Base-by-base conservation (phyloP, 2,888 invertebrate genomes). In the Ptycholaimellus sp. region DNA sequence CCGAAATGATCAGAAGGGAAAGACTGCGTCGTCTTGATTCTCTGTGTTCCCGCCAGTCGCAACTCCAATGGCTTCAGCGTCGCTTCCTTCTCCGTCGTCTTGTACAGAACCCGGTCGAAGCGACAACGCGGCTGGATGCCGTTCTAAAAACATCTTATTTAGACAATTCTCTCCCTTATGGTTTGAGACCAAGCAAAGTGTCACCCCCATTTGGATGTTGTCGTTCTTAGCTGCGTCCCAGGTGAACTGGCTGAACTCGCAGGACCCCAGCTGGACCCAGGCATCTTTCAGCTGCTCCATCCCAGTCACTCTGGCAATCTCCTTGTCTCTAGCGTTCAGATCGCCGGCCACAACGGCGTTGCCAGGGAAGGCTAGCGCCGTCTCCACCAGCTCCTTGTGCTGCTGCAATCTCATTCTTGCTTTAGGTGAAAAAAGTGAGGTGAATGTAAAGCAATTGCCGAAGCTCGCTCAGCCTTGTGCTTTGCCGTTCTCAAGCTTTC, bases 1-100 rank as follows among this genome's bases (percentile, higher is more conserved):
- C 66, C 69, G 68, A 68, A 69, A 46, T 69, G 69, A 51, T 69
- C 69, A 46, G 66, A 67, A 3, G 67, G 66, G 49, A 66, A 69
- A 36, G 62, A 52, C 42, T 61, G 61, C 36, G 63, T 63, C 3
- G 57, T 55, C 13, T 54, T 39, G 6, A 68, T 49, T 42, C 65
- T 60, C 46, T 68, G 62, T 2, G 67, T 44, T 13, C 69, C 69
- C 33, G 64, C 57, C 16, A 69, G 54, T n/a, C n/a, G n/a, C n/a
- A n/a, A n/a, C n/a, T n/a, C n/a, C 30, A 16, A 6, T 52, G 69
- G 68, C 48, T 63, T 61, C 27, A 57, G 57, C 1, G 66, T 59
- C 31, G 52, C 51, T 11, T 62, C 41, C 3, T 3, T 5, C 2
- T 19, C 18, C 4, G 56, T 43, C 33, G 56, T 53, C 13, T 59